Base-by-base conservation (phyloP, 1,140 invertebrate species). In the Cydia pomonella region DNA sequence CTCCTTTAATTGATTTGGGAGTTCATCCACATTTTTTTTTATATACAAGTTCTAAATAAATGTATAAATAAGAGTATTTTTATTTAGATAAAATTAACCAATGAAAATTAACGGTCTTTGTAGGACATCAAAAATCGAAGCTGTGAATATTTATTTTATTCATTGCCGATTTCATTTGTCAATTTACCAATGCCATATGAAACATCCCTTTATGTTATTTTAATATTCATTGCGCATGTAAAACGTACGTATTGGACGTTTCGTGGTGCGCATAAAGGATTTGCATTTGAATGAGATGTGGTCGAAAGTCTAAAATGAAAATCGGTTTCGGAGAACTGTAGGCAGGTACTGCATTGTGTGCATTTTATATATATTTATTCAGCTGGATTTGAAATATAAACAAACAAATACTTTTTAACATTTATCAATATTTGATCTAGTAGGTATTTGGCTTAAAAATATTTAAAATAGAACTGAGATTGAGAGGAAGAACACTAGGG, bases 291-390 rank as follows among this genome's bases (percentile, higher is more conserved):
- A 76, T 74, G 79, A 78, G 76, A 80, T 73, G 74, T 73, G 77
- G 76, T 75, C 78, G 76, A 80, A 80, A 75, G 72, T 82, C 78
- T 80, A 84, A 77, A 79, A 84, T 80, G 81, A 79, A 81, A 84
- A 84, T 77, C 77, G 73, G 74, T 78, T 75, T 79, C 72, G 77
- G 74, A 79, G 80, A 80, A 81, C 75, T 78, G 73, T 73, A 75
- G 72, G 47, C 73, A 6, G 63, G 64, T 41, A 38, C 27, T 21
- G n/a, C 29, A 10, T 16, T 69, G 7, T 69, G 29, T 69, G 16
- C 0, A 5, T 38, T 38, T 33, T 38, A 7, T 6, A 0, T 66
- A 64, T 1, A 63, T 29, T 13, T 27, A 29, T 25, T n/a, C 25
- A n/a, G n/a, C 13, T 7, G 23, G 25, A 29, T 33, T 29, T n/a